Conservation (phyloP, 2,888 invertebrate genomes). For the Melanargia galathea region DNA sequence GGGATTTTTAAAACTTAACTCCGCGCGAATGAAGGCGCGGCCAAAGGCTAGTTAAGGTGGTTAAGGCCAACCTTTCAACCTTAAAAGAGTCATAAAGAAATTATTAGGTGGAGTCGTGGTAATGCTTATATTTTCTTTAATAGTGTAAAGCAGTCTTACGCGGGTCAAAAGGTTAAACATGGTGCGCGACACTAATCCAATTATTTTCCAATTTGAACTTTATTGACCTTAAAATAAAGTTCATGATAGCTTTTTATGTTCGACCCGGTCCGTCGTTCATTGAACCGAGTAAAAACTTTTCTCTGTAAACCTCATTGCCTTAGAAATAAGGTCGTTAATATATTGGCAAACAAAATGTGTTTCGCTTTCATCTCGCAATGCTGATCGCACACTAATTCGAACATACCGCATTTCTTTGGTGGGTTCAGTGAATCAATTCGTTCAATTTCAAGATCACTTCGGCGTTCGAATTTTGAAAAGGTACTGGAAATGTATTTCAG, state of each 20-base stretch:
- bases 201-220: conserved; percentile 5
- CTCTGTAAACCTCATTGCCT: conserved; percentile 30
- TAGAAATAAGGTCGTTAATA: conserved; percentile 30
- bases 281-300: conserved; percentile 18
- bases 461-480: neutral
- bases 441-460: too few species aligned
- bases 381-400: neutral
- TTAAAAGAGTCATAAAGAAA: conserved; percentile 18
- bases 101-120: conserved; percentile 14
- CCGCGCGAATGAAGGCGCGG: too few species aligned
- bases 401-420: neutral
- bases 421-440: too few species aligned
- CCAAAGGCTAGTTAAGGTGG: too few species aligned
- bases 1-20: too few species aligned
- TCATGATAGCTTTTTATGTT: conserved; percentile 7
- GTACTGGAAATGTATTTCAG: neutral
- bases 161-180: conserved; percentile 65
- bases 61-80: neutral
- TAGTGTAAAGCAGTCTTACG: conserved; percentile 18
- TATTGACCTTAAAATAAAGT: conserved; percentile 8
- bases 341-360: conserved; percentile 40
- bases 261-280: conserved; percentile 5
- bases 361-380: conserved; percentile 4
- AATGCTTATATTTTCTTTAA: conserved; percentile 8
- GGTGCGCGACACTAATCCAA: conserved; percentile 30